A percentile compares a stretch with the other conserved stretches of the same genome.
Conservation (phyloP, 2,888 invertebrate genomes). For the Plemyria rubiginata region DNA sequence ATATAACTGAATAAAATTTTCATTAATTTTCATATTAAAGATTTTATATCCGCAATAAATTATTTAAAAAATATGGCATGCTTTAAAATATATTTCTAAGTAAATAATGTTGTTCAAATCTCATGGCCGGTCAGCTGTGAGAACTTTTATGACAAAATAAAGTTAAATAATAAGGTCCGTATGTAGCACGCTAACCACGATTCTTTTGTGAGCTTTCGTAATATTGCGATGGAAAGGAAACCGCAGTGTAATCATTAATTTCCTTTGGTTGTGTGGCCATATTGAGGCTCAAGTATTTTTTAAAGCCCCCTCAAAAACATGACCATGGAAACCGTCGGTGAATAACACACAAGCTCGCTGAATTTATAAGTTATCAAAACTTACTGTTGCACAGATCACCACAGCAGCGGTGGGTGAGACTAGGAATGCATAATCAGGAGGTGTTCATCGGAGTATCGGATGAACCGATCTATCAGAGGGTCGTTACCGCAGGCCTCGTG, state of each 20-base stretch:
- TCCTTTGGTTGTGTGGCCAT: constrained; percentile 42
- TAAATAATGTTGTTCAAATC: background rate
- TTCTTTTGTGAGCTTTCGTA: constrained; percentile 43
- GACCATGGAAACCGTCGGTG: constrained; percentile 2
- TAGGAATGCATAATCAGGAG: constrained; percentile 56
- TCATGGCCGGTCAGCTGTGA: constrained; percentile 18
- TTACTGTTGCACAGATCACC: constrained; percentile 29
- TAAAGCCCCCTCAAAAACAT: constrained; percentile 9
- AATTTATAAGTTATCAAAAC: constrained; percentile 20
- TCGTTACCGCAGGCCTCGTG: constrained; percentile 69
- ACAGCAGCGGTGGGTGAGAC: constrained; percentile 48
- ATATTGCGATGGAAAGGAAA: constrained; percentile 48
- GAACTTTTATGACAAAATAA: constrained; percentile 17
- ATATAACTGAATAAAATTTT: background rate
- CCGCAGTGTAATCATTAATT: constrained; percentile 51
- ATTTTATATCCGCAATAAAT: background rate
- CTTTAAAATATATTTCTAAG: background rate
- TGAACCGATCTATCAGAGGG: constrained; percentile 75
- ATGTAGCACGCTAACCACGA: constrained; percentile 31
- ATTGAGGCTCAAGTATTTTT: constrained; percentile 23
- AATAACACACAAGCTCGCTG: constrained; percentile 6
- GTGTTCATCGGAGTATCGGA: constrained; percentile 69
- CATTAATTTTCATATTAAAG: too few species aligned
- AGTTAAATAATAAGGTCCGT: constrained; percentile 25
- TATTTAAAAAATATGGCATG: background rate